Conservation (phyloP, 2,888 invertebrate genomes). For the Cybosia mesomella region DNA sequence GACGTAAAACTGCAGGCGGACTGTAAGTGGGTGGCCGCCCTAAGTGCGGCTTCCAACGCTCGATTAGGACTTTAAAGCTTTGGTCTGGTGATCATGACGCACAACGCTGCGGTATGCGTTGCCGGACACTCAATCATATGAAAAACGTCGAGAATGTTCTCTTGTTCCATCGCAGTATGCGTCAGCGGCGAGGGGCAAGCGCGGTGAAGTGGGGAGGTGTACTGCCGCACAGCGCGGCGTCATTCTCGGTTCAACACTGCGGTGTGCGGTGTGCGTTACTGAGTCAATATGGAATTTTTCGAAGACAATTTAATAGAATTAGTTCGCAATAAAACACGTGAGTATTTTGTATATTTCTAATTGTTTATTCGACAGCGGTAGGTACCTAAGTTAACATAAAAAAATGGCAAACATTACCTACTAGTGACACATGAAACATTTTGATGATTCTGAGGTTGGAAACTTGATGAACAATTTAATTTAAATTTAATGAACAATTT, state of each 20-base stretch:
- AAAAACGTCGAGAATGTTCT: constrained; percentile 27
- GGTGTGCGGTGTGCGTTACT: constrained; percentile 10
- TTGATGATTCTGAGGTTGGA: too few species aligned
- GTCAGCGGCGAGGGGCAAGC: constrained; percentile 31
- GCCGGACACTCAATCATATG: constrained; percentile 27
- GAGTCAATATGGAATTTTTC: constrained; percentile 10
- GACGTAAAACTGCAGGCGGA: too few species aligned
- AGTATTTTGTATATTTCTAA: constrained; percentile 23
- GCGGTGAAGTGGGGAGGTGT: constrained; percentile 21
- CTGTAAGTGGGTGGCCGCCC: too few species aligned
- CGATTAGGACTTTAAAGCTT: neutral
- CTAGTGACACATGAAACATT: constrained; percentile 16
- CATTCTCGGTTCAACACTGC: constrained; percentile 9
- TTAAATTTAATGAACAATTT: constrained; percentile 25
- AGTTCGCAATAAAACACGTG: constrained; percentile 26
- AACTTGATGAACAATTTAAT: constrained; percentile 6
- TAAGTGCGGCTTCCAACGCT: neutral
- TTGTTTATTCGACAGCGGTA: constrained; percentile 26
- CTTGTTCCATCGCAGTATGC: constrained; percentile 30
- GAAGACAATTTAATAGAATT: constrained; percentile 12
- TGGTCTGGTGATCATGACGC: constrained; percentile 21
- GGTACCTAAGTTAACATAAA: constrained; percentile 31
- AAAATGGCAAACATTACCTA: constrained; percentile 32
- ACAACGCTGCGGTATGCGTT: constrained; percentile 26
- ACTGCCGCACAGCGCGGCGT: constrained; percentile 1